phyloP scores from a whole-genome alignment of 2,113 vertebrate species.

The Charadrius vociferus region DNA sequence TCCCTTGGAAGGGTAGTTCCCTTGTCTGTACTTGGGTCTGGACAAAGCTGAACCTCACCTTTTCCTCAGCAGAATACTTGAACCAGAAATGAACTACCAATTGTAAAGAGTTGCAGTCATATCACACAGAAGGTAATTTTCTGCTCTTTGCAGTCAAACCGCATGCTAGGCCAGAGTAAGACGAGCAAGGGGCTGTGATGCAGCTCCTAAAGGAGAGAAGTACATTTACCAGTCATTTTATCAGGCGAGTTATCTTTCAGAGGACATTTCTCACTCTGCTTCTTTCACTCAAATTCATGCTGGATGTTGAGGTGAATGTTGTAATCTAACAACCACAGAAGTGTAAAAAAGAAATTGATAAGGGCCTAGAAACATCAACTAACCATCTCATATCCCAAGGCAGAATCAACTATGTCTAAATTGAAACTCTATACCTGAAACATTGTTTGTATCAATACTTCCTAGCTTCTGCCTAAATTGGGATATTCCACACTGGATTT shows the following conservation, averaged over 20 bases:
- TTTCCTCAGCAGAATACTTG: neutral
- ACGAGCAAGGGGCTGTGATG: neutral
- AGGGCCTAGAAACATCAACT: neutral
- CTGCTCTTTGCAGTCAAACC: neutral
- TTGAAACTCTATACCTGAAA: neutral
- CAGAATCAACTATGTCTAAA: neutral
- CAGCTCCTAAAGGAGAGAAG: neutral
- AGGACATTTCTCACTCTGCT: neutral
- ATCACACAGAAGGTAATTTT: neutral
- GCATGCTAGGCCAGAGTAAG: neutral
- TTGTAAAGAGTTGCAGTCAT: neutral
- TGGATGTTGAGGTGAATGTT: neutral
- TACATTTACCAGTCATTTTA: neutral
- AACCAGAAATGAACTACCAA: rapidly evolving
- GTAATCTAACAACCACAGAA: neutral
- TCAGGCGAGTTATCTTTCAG: neutral
- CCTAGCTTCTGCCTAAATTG: neutral
- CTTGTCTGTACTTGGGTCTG: neutral
- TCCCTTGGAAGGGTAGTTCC: neutral
- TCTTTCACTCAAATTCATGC: neutral
- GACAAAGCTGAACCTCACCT: neutral
- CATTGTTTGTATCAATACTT: neutral
- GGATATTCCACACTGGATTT: neutral
- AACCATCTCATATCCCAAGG: neutral
- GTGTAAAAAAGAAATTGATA: neutral